Evolutionary conservation across 2,888 invertebrate species (phyloP).

Genomic region (Euspilapteryx auroguttella): DNA sequence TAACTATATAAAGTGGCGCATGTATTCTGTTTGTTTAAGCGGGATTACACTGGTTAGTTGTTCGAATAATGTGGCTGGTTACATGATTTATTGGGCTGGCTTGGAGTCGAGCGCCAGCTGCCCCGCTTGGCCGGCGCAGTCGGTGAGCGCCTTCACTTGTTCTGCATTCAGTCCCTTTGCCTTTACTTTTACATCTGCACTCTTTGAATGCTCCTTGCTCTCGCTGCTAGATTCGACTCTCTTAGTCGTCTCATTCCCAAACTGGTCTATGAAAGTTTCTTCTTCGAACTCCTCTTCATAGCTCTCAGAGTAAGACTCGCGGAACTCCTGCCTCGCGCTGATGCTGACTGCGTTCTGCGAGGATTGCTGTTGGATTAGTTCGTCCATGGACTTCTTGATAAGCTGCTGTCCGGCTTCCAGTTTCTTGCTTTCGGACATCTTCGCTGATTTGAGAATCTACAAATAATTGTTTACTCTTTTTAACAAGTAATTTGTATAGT

Average conservation of each 20-base stretch:
- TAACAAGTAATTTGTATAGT: too few relatives aligned
- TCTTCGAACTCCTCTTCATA: constrained; percentile 55
- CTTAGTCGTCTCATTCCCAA: constrained; percentile 45
- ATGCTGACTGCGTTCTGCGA: constrained; percentile 42
- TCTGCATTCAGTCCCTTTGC: constrained; percentile 44
- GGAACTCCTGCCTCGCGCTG: constrained; percentile 52
- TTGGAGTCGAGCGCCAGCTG: constrained; percentile 51
- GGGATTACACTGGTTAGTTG: too few relatives aligned
- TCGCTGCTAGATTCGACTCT: constrained; percentile 49
- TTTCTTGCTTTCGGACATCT: constrained; percentile 38
- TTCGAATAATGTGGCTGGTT: too few relatives aligned
- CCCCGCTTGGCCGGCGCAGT: constrained; percentile 50
- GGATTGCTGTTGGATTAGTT: constrained; percentile 37
- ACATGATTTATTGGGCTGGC: constrained; percentile 45
- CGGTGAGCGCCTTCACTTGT: constrained; percentile 49
- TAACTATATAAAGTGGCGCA: too few relatives aligned
- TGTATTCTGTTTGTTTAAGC: too few relatives aligned
- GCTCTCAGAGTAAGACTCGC: constrained; percentile 44
- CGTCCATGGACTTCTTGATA: constrained; percentile 50
- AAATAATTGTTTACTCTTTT: constrained; percentile 1
- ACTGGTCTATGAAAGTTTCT: constrained; percentile 45
- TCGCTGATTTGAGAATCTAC: constrained; percentile 9
- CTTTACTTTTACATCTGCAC: constrained; percentile 51
- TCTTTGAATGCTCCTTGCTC: constrained; percentile 49
- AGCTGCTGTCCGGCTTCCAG: constrained; percentile 49